Conservation (phyloP, 2,113 vertebrate species). For the Periophthalmodon schlosseri region DNA sequence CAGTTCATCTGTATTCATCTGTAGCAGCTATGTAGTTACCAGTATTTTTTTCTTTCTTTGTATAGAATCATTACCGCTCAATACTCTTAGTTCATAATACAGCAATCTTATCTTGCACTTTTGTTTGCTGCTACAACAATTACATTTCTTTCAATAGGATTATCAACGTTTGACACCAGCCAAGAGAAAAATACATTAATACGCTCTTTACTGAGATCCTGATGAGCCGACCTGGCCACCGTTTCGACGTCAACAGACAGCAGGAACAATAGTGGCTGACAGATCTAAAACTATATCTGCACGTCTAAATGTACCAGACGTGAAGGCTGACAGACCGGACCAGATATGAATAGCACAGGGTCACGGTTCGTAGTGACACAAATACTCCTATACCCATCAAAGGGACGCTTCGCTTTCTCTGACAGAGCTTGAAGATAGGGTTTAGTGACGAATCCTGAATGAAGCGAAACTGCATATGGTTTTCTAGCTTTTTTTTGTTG, state of each 20-base stretch:
- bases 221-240: background rate
- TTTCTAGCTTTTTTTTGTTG: no score
- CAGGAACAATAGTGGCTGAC: background rate
- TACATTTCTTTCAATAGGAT: background rate
- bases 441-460: no score
- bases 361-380: background rate
- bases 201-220: background rate
- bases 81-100: background rate
- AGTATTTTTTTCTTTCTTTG: background rate
- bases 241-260: background rate
- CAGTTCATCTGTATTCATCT: no score
- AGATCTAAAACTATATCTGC: background rate
- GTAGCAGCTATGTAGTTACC: background rate
- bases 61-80: background rate
- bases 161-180: background rate
- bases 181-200: background rate
- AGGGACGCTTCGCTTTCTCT: background rate
- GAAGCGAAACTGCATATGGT: no score
- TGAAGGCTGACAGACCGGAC: constrained; percentile 2
- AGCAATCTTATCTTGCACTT: background rate
- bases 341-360: background rate
- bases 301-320: background rate
- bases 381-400: background rate
- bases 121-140: background rate
- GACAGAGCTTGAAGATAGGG: no score